Evolutionary conservation across 2,888 invertebrate species (phyloP), one percentile per base, ranked within the genome.

Genomic region (Eupithecia dodoneata): DNA sequence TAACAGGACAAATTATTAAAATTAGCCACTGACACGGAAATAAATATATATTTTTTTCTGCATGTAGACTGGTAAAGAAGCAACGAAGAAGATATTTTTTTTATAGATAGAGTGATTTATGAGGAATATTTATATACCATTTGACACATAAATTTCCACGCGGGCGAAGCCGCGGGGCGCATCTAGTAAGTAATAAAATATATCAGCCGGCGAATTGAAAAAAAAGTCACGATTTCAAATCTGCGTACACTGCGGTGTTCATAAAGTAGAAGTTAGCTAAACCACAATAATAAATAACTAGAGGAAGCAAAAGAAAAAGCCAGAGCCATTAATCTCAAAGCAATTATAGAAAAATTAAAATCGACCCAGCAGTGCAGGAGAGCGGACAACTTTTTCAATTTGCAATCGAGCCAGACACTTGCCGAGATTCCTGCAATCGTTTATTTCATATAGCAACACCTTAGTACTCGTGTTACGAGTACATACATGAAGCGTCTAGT

Each of bases 371-470:
- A 42, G 52, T 55, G 72, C 42, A 42, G 18, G 66, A 42, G 66
- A 42, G 41, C 42, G 66, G n/a, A 30, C 70, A 70, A 70, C 70
- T 70, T 73, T 73, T 73, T 59, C 49, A 66, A 45, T 73, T 52
- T 66, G 45, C 44, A 72, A 45, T 45, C 30, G 41, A 66, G 42
- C 66, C 70, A 70, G 70, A 69, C 44, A 69, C 69, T 69, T 45
- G 69, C 47, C 2, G 18, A 30, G 70, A 70, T 70, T 70, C 47
- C 70, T 69, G 70, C 70, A 45, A 65, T 75, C 45, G 7, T 78
- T 72, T 65, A 70, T 74, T 78, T 72, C 52, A 72, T 65, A 72
- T 74, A 72, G 75, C 72, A 78, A 69, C 72, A 76, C 76, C 65
- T 76, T 76, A 74, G 55, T 59, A 59, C 55, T 59, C 18, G 55